Percentiles rank a stretch among this genome's conserved stretches.
phyloP scores from a whole-genome alignment of 2,888 invertebrate species.

The Drosophila recens region DNA sequence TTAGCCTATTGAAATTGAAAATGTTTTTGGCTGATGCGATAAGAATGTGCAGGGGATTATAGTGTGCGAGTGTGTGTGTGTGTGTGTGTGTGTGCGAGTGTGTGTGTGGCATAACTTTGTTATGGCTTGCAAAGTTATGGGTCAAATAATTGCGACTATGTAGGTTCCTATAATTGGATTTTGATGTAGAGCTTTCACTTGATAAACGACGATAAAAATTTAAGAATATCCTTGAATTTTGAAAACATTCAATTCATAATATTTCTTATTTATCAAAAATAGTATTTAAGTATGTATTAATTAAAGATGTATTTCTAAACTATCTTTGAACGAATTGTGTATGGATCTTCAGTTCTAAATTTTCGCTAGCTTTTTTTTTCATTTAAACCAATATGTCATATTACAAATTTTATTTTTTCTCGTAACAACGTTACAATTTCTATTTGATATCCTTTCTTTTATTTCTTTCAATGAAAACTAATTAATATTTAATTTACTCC shows the following conservation, averaged over 20 bases:
- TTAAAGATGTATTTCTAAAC: too few relatives aligned
- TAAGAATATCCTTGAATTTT: neutral
- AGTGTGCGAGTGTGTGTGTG: constrained; percentile 16
- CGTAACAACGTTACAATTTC: too few relatives aligned
- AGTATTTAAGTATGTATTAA: too few relatives aligned
- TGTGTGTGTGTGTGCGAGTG: constrained; percentile 1
- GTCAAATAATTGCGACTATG: constrained; percentile 54
- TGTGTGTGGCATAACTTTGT: constrained; percentile 49
- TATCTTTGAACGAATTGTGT: neutral
- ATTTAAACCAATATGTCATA: too few relatives aligned
- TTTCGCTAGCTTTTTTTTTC: too few relatives aligned
- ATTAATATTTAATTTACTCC: too few relatives aligned
- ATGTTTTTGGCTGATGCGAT: constrained; percentile 74
- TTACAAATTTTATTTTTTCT: too few relatives aligned
- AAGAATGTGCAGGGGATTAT: constrained; percentile 66
- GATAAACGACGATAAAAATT: constrained; percentile 23
- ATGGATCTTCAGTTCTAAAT: too few relatives aligned
- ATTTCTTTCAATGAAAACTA: too few relatives aligned
- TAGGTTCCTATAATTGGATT: constrained; percentile 55
- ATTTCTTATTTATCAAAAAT: neutral
- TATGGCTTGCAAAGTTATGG: constrained; percentile 51
- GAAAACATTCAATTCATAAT: neutral
- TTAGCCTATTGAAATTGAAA: constrained; percentile 80
- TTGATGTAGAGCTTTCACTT: constrained; percentile 31
- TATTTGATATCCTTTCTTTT: too few relatives aligned